These are phyloP conservation scores for Anabacerthia variegaticeps DNA, from an alignment of 2,797 vertebrate genomes.

Conservation along the genomic window DNA sequence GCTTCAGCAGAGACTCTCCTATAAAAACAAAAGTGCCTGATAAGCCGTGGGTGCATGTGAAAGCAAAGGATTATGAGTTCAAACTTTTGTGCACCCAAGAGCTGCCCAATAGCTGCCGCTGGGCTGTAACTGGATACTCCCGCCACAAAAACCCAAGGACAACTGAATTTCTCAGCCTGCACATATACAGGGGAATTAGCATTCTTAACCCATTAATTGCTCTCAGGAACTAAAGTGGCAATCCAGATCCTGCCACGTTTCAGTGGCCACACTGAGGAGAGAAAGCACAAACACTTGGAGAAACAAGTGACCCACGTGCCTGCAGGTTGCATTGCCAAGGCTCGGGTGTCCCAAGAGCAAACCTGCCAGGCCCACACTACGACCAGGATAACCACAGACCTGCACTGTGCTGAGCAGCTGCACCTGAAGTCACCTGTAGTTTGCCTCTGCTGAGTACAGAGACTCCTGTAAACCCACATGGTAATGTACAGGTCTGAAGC, in stretches of 20 bases:
- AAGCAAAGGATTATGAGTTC: not conserved
- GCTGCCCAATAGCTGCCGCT: conserved; percentile 7
- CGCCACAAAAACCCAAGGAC: conserved; percentile 69
- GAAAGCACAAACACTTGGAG: not conserved
- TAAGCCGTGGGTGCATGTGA: not conserved
- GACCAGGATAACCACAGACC: not conserved
- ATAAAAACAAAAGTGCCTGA: not conserved
- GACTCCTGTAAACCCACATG: not conserved
- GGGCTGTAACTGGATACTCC: conserved; percentile 68
- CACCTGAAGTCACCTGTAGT: not conserved
- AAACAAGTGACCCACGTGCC: accelerated
- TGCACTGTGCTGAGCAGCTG: not conserved
- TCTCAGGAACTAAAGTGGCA: not conserved
- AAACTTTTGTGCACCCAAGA: conserved; percentile 12
- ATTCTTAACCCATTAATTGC: conserved; percentile 48
- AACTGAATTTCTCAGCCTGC: conserved; percentile 61
- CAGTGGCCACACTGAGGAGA: not conserved
- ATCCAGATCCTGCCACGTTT: not conserved
- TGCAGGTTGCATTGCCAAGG: accelerated
- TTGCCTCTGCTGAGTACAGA: not conserved
- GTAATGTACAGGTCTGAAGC: not conserved
- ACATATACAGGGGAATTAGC: conserved; percentile 9
- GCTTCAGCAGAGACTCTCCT: not conserved
- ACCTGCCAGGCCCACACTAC: not conserved
- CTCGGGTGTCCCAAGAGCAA: not conserved